Percentiles rank a stretch among this genome's conserved stretches.
phyloP scores from a whole-genome alignment of 2,888 invertebrate species.

The Psylliodes chrysocephalus region DNA sequence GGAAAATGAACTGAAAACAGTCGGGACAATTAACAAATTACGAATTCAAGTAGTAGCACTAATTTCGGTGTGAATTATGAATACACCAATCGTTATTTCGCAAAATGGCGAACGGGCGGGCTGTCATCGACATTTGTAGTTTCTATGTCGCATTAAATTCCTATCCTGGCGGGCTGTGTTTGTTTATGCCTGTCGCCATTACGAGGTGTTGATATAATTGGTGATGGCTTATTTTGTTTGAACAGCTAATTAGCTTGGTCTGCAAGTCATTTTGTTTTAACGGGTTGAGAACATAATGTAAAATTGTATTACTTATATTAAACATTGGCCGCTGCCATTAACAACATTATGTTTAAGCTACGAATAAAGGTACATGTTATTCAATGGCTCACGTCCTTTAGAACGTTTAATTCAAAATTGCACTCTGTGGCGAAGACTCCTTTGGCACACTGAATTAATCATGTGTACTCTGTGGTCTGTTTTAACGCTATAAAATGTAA shows the following conservation, averaged over 20 bases:
- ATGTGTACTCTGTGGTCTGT: too few species aligned
- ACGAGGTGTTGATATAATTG: constrained; percentile 11
- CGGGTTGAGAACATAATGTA: too few species aligned
- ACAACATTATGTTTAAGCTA: too few species aligned
- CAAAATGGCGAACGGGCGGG: background rate
- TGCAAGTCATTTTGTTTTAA: background rate
- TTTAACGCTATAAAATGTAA: too few species aligned
- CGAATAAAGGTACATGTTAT: too few species aligned
- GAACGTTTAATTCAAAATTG: too few species aligned
- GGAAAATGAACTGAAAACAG: background rate
- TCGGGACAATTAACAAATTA: background rate
- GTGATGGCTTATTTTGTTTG: background rate
- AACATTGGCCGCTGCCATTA: too few species aligned
- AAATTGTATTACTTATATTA: too few species aligned
- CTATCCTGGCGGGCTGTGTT: background rate
- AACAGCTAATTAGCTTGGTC: background rate
- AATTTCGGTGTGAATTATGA: constrained; percentile 17
- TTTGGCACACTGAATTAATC: too few species aligned
- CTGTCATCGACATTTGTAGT: background rate
- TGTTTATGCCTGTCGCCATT: background rate
- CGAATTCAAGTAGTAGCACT: background rate
- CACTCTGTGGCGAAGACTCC: too few species aligned
- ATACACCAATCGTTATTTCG: constrained; percentile 15
- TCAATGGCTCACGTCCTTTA: too few species aligned
- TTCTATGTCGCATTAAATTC: constrained; percentile 1